These are phyloP conservation scores for Cataglyphis cursor DNA, from an alignment of 2,888 invertebrate genomes.

Conservation along the genomic window DNA sequence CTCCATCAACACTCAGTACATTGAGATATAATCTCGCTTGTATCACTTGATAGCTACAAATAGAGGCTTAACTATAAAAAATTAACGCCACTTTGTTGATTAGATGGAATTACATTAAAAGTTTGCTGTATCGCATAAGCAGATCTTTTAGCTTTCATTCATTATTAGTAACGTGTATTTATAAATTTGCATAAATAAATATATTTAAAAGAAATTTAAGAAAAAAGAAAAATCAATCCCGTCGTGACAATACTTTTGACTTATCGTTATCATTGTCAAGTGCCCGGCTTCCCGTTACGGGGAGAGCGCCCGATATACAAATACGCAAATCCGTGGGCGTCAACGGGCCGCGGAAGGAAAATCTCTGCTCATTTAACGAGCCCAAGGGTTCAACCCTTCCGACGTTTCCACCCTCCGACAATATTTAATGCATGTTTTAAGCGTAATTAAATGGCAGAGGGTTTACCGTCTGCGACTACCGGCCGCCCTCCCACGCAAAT, in stretches of 20 bases:
- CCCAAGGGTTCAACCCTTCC: slow-evolving; percentile 83
- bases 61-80: neutral
- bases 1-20: slow-evolving; percentile 3
- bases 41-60: neutral
- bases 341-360: slow-evolving; percentile 69
- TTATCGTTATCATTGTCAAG: slow-evolving; percentile 3
- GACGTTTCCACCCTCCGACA: slow-evolving; percentile 83
- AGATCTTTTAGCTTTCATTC: neutral
- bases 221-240: neutral
- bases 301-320: slow-evolving; percentile 50
- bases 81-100: neutral
- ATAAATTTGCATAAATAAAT: neutral
- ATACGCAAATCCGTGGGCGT: slow-evolving; percentile 68
- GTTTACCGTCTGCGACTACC: slow-evolving; percentile 79
- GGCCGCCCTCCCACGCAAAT: slow-evolving; percentile 85
- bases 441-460: slow-evolving; percentile 86
- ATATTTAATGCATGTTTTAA: slow-evolving; percentile 86
- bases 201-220: neutral
- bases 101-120: neutral
- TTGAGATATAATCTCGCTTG: slow-evolving; percentile 13
- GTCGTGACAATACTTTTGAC: neutral
- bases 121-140: neutral
- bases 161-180: neutral
- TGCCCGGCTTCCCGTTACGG: neutral
- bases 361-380: slow-evolving; percentile 82